Evolutionary conservation across 2,888 invertebrate genomes (phyloP).

Genomic region (Drosophila suboccidentalis): DNA sequence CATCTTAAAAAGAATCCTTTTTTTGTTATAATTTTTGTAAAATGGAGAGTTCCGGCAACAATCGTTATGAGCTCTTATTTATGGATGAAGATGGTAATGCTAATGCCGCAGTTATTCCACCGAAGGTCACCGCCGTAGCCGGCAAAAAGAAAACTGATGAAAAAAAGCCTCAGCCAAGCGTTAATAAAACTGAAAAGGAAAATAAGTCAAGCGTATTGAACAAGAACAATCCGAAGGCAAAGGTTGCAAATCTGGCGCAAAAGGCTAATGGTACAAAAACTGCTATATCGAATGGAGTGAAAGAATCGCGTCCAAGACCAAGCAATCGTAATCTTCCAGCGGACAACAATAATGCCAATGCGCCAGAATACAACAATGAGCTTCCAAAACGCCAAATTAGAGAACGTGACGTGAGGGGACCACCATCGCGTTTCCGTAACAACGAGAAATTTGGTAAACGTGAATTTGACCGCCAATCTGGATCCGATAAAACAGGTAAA

Average conservation of each 20-base stretch:
- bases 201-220: conserved; percentile 81
- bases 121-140: conserved; percentile 44
- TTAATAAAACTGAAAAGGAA: conserved; percentile 80
- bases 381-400: conserved; percentile 82
- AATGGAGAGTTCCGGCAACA: conserved; percentile 83
- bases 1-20: conserved; percentile 41
- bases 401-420: conserved; percentile 85
- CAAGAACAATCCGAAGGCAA: conserved; percentile 64
- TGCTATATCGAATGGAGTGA: conserved; percentile 83
- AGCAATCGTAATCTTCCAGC: conserved; percentile 79
- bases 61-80: conserved; percentile 84
- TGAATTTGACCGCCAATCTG: conserved; percentile 97
- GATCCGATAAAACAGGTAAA: conserved; percentile 95
- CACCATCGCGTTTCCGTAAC: conserved; percentile 80
- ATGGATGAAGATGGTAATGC: conserved; percentile 81
- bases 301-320: conserved; percentile 87
- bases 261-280: conserved; percentile 23
- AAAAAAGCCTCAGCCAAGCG: conserved; percentile 52
- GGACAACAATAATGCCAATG: conserved; percentile 42
- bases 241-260: conserved; percentile 21
- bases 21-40: conserved; percentile 35
- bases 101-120: conserved; percentile 19
- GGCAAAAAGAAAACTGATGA: conserved; percentile 54
- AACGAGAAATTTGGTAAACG: conserved; percentile 90
- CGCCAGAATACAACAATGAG: conserved; percentile 86